Base-by-base conservation (phyloP, 2,888 invertebrate species). In the Plagiodera versicolora region DNA sequence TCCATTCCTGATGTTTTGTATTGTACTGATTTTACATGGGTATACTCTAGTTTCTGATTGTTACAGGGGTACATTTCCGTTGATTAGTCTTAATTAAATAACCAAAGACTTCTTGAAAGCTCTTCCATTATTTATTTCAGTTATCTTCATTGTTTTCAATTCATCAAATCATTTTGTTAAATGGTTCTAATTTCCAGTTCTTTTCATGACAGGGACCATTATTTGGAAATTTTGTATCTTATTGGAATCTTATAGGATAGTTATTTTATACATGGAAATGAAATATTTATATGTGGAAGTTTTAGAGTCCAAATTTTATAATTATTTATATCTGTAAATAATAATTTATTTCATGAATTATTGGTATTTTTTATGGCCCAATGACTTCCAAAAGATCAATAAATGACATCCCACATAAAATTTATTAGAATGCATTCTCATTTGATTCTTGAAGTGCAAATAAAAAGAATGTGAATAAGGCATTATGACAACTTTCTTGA, bases 321-420 rank as follows among this genome's bases (percentile, higher is more conserved):
- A 39, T 24, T 44, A 28, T 53, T 53, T 20, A 53, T 53, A 53
- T 53, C 17, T 53, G 53, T 53, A 53, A 53, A 53, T 53, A 52
- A 53, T 53, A 53, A 53, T 44, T 53, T 44, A 53, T 53, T 53
- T 19, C 39, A 52, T 39, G 11, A 52, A 20, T 14, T 39, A 1
- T 14, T 39, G n/a, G 39, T 39, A 4, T 39, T 39, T 6, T 39
- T 24, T n/a, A n/a, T n/a, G n/a, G n/a, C n/a, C n/a, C n/a, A n/a
- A n/a, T n/a, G n/a, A n/a, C n/a, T n/a, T n/a, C n/a, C n/a, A n/a
- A n/a, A n/a, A n/a, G n/a, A n/a, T n/a, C n/a, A n/a, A n/a, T n/a
- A n/a, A n/a, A n/a, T n/a, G n/a, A n/a, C n/a, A n/a, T n/a, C n/a
- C n/a, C n/a, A n/a, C n/a, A n/a, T n/a, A n/a, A n/a, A n/a, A n/a